A percentile compares a stretch with the other conserved stretches of the same genome.
phyloP scores from a whole-genome alignment of 35 echinoderm and acorn worm genomes.

The Strongylocentrotus purpuratus region DNA sequence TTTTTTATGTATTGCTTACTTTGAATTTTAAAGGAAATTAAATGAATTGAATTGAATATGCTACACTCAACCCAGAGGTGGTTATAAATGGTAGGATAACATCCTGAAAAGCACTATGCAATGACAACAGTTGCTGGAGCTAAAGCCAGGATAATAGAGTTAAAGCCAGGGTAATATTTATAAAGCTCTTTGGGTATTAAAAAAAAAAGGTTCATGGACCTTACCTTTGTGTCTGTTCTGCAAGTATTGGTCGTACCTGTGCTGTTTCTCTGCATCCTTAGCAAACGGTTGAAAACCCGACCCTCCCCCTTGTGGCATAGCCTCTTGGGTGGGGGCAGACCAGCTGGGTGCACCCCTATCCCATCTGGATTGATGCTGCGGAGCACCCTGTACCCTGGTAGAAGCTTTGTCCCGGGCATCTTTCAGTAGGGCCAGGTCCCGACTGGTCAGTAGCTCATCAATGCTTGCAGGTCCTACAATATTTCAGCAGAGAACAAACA shows the following conservation, averaged over 20 bases:
- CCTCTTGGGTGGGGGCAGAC: background rate
- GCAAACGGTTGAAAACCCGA: slow-evolving; percentile 68
- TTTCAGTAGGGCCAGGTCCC: slow-evolving; percentile 57
- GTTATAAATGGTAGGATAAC: too few species aligned
- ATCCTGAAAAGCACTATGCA: too few species aligned
- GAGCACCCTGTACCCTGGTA: background rate
- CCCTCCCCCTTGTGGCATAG: background rate
- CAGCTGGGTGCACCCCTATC: background rate
- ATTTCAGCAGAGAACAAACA: background rate
- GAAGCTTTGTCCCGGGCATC: background rate
- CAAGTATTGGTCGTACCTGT: slow-evolving; percentile 74
- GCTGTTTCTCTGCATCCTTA: slow-evolving; percentile 71
- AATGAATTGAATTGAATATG: too few species aligned
- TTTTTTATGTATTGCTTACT: too few species aligned
- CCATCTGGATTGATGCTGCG: background rate
- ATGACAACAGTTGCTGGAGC: too few species aligned
- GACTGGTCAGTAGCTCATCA: slow-evolving; percentile 57
- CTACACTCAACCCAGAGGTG: too few species aligned
- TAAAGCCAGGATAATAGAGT: too few species aligned
- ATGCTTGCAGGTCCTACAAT: slow-evolving; percentile 34
- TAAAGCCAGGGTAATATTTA: too few species aligned
- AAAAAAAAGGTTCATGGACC: background rate
- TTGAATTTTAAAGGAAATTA: too few species aligned
- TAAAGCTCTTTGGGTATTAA: too few species aligned
- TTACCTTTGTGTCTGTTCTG: background rate